phyloP scores from a whole-genome alignment of 2,797 vertebrate species.

The Lagodon rhomboides region DNA sequence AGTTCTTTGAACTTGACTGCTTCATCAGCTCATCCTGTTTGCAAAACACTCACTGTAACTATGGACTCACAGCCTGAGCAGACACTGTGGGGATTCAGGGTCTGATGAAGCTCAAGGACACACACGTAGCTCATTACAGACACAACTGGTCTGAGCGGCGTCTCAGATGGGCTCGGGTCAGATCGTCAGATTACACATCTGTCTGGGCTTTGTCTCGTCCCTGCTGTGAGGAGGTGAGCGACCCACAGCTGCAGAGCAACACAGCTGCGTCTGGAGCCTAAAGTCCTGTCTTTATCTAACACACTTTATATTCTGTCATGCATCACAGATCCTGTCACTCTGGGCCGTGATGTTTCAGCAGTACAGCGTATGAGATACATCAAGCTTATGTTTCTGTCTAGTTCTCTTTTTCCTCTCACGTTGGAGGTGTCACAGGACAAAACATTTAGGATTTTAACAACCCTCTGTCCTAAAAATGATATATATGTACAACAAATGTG shows the following conservation, averaged over 20 bases:
- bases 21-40: conserved; percentile 26
- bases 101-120: conserved; percentile 28
- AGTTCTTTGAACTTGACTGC: conserved; percentile 22
- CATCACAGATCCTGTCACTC: conserved; percentile 9
- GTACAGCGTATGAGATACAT: background rate
- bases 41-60: conserved; percentile 32
- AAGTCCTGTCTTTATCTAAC: conserved; percentile 5
- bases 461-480: background rate
- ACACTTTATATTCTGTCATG: conserved; percentile 8
- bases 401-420: background rate
- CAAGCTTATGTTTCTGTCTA: background rate
- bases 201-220: conserved; percentile 7
- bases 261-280: background rate
- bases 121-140: conserved; percentile 37
- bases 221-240: background rate
- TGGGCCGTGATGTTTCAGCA: background rate
- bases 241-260: conserved; percentile 23
- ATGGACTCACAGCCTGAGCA: background rate
- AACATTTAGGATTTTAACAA: background rate
- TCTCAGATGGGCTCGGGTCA: conserved; percentile 37
- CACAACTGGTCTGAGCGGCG: conserved; percentile 22
- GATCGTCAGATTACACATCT: conserved; percentile 25
- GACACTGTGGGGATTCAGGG: conserved; percentile 2
- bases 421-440: background rate
- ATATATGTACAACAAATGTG: background rate